Evolutionary conservation across 2,888 invertebrate genomes (phyloP).

Genomic region (Cataglyphis cursor): DNA sequence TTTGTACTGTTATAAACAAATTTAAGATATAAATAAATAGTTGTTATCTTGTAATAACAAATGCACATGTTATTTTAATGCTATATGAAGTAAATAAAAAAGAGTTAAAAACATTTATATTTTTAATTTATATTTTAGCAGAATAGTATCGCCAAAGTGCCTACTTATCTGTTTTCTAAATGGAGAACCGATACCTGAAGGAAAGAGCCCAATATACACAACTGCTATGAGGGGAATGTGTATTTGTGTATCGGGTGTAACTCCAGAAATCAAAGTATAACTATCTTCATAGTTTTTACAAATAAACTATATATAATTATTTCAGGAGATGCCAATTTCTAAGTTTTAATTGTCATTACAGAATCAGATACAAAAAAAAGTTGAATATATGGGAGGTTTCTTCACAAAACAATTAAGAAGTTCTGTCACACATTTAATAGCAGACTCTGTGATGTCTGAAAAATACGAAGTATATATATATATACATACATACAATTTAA

Average conservation of each 20-base stretch:
- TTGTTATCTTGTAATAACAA: neutral
- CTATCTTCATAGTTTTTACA: neutral
- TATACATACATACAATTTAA: constrained; percentile 11
- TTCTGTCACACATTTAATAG: constrained; percentile 93
- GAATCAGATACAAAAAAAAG: constrained; percentile 89
- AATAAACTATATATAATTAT: neutral
- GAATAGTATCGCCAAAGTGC: constrained; percentile 94
- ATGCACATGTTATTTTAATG: neutral
- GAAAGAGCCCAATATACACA: constrained; percentile 92
- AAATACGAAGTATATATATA: constrained; percentile 91
- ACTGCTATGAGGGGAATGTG: constrained; percentile 93
- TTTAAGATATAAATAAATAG: neutral
- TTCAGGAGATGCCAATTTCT: neutral
- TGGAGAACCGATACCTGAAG: constrained; percentile 92
- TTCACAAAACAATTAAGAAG: constrained; percentile 90
- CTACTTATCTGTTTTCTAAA: constrained; percentile 92
- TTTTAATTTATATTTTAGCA: constrained; percentile 84
- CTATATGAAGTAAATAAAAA: neutral
- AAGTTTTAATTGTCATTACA: constrained; percentile 78
- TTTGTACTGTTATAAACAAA: neutral
- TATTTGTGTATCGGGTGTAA: constrained; percentile 89
- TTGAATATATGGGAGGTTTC: constrained; percentile 93
- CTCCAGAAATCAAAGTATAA: constrained; percentile 87
- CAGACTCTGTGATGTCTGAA: constrained; percentile 92
- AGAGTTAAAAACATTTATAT: neutral